Conservation (phyloP, 1,140 invertebrate genomes). For the Theocolax elegans region DNA sequence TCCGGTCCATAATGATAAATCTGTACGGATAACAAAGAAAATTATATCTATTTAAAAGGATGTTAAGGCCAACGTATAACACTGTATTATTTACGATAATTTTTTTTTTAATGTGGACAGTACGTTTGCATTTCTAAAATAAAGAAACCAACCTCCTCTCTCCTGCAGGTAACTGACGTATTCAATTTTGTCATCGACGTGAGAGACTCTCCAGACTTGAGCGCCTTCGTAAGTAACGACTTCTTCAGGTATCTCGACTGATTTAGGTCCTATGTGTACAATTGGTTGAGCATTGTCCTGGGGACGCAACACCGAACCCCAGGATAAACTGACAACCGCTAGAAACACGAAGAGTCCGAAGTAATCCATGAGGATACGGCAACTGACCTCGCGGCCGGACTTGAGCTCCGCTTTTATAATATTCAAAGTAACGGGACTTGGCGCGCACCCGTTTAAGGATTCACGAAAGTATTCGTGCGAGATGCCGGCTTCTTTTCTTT, state of each 20-base stretch:
- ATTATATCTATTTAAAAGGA: no score
- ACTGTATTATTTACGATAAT: no score
- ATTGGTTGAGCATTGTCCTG: no score
- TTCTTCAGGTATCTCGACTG: slow-evolving; percentile 57
- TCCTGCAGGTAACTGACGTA: slow-evolving; percentile 63
- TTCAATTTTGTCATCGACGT: slow-evolving; percentile 57
- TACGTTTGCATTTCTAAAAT: no score
- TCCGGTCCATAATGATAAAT: slow-evolving; percentile 77
- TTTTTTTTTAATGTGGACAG: no score
- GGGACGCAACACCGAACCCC: no score
- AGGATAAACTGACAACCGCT: background rate
- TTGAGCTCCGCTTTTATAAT: slow-evolving; percentile 62
- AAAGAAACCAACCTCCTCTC: slow-evolving; percentile 57
- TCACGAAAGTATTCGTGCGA: slow-evolving; percentile 7
- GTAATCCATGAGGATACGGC: slow-evolving; percentile 36
- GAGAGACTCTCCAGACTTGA: slow-evolving; percentile 67
- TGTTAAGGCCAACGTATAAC: no score
- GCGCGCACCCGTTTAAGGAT: slow-evolving; percentile 4
- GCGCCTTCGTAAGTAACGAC: slow-evolving; percentile 67
- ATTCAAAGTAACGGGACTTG: slow-evolving; percentile 58
- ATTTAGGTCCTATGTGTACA: no score
- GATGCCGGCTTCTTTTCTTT: background rate
- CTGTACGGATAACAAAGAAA: slow-evolving; percentile 58
- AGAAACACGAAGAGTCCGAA: slow-evolving; percentile 30
- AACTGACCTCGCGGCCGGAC: slow-evolving; percentile 51